Evolutionary conservation across 2,888 invertebrate species (phyloP), one percentile per base, ranked within the genome.

Genomic region (Disparrhopalites patrizii): DNA sequence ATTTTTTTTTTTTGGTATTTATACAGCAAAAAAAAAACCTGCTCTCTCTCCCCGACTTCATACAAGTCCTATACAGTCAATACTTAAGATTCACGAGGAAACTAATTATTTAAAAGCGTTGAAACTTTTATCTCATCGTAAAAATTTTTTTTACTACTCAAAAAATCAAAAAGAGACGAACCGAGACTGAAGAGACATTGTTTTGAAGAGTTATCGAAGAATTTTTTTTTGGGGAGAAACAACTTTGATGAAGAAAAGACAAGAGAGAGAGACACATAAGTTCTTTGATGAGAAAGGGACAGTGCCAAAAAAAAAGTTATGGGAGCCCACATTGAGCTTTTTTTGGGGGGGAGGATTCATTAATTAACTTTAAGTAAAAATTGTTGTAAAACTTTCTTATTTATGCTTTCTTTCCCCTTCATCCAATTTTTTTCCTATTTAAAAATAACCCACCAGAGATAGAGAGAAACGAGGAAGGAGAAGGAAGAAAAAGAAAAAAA

Each of bases 81-180:
- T 65, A 33, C 51, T 65, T 65, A 57, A 40, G 57, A 58, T 33
- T 58, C 50, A 58, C 51, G 52, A 38, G 58, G 36, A 57, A 65
- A 65, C 66, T 66, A 62, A 61, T 66, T 66, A 66, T 62, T 66
- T 62, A 66, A 66, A 66, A 66, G 56, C 50, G 54, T 56, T 62
- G 54, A 40, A 66, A 61, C 54, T 66, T 65, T 66, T 62, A 66
- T 61, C 56, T 56, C 31, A 33, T 66, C 66, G 56, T 62, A 62
- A 65, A 65, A 65, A 36, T 65, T n/a, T n/a, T n/a, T n/a, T 65
- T 65, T 65, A 65, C 65, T 33, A 57, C 57, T 57, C 54, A n/a
- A 47, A 65, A 64, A 65, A 58, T 58, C 65, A 65, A 65, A 58
- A 30, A 36, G 31, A 40, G 40, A 13, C n/a, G n/a, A n/a, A n/a